A percentile compares a stretch with the other conserved stretches of the same genome.
These are phyloP conservation scores for Melanerpes formicivorus DNA, from an alignment of 2,113 vertebrate genomes.

Conservation along the genomic window DNA sequence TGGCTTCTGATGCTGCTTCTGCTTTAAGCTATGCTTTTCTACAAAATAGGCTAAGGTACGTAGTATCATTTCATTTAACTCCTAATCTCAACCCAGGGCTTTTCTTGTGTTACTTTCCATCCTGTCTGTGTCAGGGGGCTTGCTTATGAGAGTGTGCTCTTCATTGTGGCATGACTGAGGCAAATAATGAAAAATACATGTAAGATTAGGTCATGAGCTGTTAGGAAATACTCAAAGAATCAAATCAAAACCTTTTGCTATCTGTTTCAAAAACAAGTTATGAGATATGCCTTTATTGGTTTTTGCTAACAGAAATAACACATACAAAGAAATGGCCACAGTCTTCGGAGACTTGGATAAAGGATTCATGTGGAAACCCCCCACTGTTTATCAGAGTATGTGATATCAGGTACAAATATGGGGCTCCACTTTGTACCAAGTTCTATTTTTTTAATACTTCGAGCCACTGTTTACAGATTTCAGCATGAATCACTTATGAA, in stretches of 20 bases:
- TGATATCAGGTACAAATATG: neutral
- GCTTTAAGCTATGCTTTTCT: too few species aligned
- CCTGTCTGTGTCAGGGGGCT: too few species aligned
- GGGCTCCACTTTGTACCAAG: neutral
- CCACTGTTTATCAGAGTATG: neutral
- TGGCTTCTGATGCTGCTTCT: too few species aligned
- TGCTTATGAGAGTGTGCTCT: too few species aligned
- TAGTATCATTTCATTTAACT: too few species aligned
- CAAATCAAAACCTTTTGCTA: neutral
- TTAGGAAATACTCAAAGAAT: neutral
- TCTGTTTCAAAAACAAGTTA: neutral
- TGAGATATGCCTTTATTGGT: neutral
- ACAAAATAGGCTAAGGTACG: too few species aligned
- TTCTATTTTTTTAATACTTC: neutral
- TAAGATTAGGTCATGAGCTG: neutral
- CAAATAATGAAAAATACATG: neutral
- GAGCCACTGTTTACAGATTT: neutral
- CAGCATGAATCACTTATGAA: slow-evolving; percentile 1
- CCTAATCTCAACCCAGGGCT: too few species aligned
- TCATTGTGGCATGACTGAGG: neutral
- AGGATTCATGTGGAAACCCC: neutral
- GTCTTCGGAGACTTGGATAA: neutral
- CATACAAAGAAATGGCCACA: neutral
- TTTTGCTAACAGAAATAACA: neutral
- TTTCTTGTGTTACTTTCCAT: too few species aligned